phyloP scores from a whole-genome alignment of 2,888 invertebrate genomes.

The Nemotelus pantherinus region DNA sequence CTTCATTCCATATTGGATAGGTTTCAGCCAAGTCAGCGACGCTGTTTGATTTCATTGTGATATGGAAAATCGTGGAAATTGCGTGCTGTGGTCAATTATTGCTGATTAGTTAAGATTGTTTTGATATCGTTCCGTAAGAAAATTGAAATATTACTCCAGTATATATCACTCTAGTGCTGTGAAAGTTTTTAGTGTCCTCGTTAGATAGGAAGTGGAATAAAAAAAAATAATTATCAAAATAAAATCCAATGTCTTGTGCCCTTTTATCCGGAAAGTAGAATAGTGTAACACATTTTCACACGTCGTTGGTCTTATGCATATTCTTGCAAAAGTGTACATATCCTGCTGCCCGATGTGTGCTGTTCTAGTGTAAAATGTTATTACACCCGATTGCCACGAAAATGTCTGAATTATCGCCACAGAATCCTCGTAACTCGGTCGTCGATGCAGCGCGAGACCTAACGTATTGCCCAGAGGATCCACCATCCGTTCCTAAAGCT shows the following conservation, averaged over 20 bases:
- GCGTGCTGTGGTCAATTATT: constrained; percentile 13
- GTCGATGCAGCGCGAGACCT: constrained; percentile 64
- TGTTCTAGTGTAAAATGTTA: constrained; percentile 34
- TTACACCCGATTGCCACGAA: constrained; percentile 45
- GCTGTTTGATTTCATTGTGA: background rate
- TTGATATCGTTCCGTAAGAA: no score
- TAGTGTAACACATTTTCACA: no score
- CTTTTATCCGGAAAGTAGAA: no score
- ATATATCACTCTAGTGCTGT: constrained; percentile 31
- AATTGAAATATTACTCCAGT: no score
- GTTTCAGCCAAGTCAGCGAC: constrained; percentile 29
- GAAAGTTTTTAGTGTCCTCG: background rate
- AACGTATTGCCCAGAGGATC: constrained; percentile 60
- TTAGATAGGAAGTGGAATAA: background rate
- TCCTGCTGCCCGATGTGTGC: background rate
- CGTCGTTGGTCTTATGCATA: no score
- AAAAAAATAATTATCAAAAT: background rate
- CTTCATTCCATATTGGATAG: constrained; percentile 47
- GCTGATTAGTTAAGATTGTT: background rate
- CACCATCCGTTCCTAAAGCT: constrained; percentile 59
- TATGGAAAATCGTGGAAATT: constrained; percentile 13
- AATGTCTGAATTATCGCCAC: constrained; percentile 55
- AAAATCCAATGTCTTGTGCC: no score
- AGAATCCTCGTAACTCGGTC: constrained; percentile 57
- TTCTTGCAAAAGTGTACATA: background rate